These are phyloP conservation scores for Porites australiensis DNA, from an alignment of 64 coral and sea anemone species.

Conservation along the genomic window DNA sequence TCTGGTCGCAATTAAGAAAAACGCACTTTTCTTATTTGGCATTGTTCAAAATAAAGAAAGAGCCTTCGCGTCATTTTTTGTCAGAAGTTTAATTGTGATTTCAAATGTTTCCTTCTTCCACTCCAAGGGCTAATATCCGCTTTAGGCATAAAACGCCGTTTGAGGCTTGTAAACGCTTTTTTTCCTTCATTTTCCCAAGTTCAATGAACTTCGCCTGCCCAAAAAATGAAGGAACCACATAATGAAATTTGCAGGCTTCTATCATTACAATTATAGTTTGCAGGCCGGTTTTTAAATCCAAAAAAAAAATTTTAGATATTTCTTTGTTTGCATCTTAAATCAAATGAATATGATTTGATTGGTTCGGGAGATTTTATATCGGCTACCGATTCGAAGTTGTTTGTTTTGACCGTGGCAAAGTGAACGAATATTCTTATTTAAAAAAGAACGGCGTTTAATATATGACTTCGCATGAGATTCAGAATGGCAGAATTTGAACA, in stretches of 20 bases:
- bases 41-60: background rate
- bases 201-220: background rate
- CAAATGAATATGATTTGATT: background rate
- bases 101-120: background rate
- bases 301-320: background rate
- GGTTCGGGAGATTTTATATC: background rate
- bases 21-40: too few relatives aligned
- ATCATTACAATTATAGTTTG: too few relatives aligned
- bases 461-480: background rate
- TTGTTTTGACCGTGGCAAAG: background rate
- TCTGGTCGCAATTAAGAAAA: too few relatives aligned
- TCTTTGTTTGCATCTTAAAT: slow-evolving; percentile 1
- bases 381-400: background rate
- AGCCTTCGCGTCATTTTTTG: background rate
- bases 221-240: background rate
- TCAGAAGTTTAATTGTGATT: background rate
- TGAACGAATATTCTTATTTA: background rate
- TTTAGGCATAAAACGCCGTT: background rate
- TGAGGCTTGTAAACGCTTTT: background rate
- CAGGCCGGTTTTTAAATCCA: too few relatives aligned
- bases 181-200: background rate
- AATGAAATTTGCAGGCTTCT: too few relatives aligned
- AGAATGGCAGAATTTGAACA: too few relatives aligned
- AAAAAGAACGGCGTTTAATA: background rate
- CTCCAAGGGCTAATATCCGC: background rate